phyloP scores from a whole-genome alignment of 2,113 vertebrate species.

The Hepsetus odoe region DNA sequence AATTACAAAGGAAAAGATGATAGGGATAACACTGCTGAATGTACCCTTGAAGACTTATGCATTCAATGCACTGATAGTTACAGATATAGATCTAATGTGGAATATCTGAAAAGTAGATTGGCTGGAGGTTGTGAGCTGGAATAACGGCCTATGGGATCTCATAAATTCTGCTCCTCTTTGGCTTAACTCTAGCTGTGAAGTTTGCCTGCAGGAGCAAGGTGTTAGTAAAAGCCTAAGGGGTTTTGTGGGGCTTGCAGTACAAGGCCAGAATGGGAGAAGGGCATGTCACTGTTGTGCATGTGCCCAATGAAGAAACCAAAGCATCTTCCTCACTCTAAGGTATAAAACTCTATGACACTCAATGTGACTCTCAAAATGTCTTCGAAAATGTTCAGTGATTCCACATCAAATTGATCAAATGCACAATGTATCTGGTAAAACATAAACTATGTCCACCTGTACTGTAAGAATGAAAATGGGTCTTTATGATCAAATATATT shows the following conservation, averaged over 20 bases:
- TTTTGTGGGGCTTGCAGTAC: too few relatives aligned
- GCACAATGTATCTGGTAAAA: not conserved
- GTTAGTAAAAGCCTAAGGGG: not conserved
- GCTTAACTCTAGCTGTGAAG: not conserved
- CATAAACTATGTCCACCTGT: not conserved
- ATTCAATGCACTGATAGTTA: not conserved
- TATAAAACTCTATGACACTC: too few relatives aligned
- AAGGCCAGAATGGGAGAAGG: not conserved
- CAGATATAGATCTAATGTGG: not conserved
- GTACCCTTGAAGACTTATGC: not conserved
- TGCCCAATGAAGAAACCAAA: not conserved
- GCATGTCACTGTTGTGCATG: not conserved
- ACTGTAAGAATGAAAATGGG: not conserved
- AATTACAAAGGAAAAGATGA: slow-evolving; percentile 10
- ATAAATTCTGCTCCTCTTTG: not conserved
- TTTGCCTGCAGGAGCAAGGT: not conserved
- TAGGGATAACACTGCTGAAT: not conserved
- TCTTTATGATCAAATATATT: slow-evolving; percentile 6
- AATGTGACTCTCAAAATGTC: not conserved
- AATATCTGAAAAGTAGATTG: not conserved
- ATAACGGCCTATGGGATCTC: not conserved
- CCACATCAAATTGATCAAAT: not conserved
- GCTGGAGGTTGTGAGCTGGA: not conserved
- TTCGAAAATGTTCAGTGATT: too few relatives aligned
- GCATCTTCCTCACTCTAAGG: too few relatives aligned